Evolutionary conservation across 2,888 invertebrate species (phyloP).

Genomic region (Pseudococcus longispinus): DNA sequence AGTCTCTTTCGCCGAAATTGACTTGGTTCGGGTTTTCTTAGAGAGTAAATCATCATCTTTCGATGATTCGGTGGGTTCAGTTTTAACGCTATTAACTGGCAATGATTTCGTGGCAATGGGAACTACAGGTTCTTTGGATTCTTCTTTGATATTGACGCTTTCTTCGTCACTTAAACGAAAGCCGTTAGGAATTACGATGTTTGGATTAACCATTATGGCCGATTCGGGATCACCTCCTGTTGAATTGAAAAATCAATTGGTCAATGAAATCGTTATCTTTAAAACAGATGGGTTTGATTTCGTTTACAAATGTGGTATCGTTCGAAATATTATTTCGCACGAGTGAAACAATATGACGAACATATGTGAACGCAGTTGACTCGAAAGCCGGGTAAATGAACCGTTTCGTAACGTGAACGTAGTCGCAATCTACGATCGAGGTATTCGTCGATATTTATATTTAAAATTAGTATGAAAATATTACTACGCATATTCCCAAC

Average conservation of each 20-base stretch:
- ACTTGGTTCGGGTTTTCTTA: conserved; percentile 25
- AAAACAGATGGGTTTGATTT: neutral
- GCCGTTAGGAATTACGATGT: conserved; percentile 79
- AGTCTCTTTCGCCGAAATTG: conserved; percentile 17
- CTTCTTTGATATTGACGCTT: neutral
- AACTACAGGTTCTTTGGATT: neutral
- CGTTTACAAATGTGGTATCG: neutral
- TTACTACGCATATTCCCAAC: neutral
- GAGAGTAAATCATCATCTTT: neutral
- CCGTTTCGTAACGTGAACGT: neutral
- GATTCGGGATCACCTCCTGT: conserved; percentile 59
- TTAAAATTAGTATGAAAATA: neutral
- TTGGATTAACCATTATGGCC: conserved; percentile 86
- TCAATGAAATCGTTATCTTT: neutral
- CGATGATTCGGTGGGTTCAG: neutral
- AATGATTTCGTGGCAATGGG: neutral
- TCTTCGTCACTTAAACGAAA: conserved; percentile 16
- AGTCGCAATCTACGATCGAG: neutral
- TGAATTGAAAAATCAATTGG: conserved; percentile 57
- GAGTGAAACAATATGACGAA: neutral
- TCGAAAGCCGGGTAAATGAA: neutral
- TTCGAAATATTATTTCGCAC: neutral
- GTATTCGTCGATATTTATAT: neutral
- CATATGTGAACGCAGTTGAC: neutral
- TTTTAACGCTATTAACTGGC: neutral